Base-by-base conservation (phyloP, 2,888 invertebrate genomes). In the Lymantria dispar region DNA sequence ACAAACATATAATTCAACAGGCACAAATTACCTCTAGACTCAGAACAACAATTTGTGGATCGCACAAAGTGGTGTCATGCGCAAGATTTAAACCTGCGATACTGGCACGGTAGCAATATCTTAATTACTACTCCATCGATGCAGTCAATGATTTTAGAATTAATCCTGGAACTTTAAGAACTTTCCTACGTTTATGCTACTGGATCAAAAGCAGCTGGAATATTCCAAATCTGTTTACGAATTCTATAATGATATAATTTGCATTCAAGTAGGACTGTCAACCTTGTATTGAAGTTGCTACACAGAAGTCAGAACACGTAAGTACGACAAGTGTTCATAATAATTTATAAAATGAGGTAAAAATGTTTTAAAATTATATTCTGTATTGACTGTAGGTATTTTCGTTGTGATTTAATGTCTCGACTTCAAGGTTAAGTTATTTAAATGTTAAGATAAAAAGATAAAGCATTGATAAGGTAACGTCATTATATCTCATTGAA, bases 311-410 rank as follows among this genome's bases (percentile, higher is more conserved):
- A 36, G 22, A 47, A 9, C 47, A 44, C 47, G 47, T 43, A 8
- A 11, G 7, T 36, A 11, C 36, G 22, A 36, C 11, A 38, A 2
- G n/a, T 9, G 14, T 33, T 7, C 10, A 15, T 33, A 41, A 51
- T 29, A 33, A 12, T 9, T 43, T 11, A 36, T 15, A 15, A 51
- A 38, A 44, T n/a, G 33, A 51, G 47, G 47, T 40, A 47, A 47
- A 47, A 22, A 9, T 22, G 22, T 10, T 43, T 38, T 38, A n/a
- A 38, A n/a, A 38, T 38, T 12, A n/a, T 38, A 39, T 40, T 38
- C 10, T 8, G 11, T 45, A 40, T 47, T 12, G 37, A 38, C 38
- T n/a, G 38, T 38, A 3, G 38, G 1, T 38, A n/a, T 12, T 1
- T 38, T 7, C 38, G n/a, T n/a, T 12, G n/a, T n/a, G 38, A 38